phyloP scores from a whole-genome alignment of 2,888 invertebrate genomes.

The Rotaria magnacalcarata region DNA sequence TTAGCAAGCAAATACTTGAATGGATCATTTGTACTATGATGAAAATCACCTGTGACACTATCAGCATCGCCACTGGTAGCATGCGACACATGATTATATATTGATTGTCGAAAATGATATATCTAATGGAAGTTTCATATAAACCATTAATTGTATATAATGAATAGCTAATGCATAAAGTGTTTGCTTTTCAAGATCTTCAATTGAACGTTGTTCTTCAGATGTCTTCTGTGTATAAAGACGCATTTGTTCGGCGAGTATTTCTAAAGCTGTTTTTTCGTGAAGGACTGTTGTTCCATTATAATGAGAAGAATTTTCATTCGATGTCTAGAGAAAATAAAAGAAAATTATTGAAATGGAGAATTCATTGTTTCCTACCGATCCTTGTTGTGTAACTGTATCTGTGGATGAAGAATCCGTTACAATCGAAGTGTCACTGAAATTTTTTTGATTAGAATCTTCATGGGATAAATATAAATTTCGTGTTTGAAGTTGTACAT shows the following conservation, averaged over 20 bases:
- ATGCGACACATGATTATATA: constrained; percentile 44
- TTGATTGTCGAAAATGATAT: constrained; percentile 53
- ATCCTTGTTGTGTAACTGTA: constrained; percentile 62
- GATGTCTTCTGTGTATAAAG: background rate
- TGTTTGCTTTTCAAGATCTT: constrained; percentile 25
- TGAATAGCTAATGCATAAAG: constrained; percentile 64
- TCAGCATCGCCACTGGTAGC: background rate
- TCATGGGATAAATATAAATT: constrained; percentile 68
- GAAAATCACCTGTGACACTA: constrained; percentile 19
- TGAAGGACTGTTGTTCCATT: constrained; percentile 47
- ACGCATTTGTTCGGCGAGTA: constrained; percentile 78
- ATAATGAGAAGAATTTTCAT: background rate
- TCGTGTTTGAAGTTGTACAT: constrained; percentile 87
- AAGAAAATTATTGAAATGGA: background rate
- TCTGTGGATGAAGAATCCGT: constrained; percentile 51
- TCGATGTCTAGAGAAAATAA: background rate
- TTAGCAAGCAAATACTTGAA: too few relatives aligned
- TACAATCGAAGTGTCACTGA: background rate
- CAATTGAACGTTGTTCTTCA: background rate
- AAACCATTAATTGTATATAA: constrained; percentile 93
- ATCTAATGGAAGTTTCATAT: constrained; percentile 83
- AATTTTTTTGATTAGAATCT: constrained; percentile 50
- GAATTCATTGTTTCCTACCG: constrained; percentile 16
- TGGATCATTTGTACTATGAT: constrained; percentile 19
- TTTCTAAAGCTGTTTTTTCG: constrained; percentile 76